Percentiles rank a stretch among this genome's conserved stretches.
Conservation (phyloP, 2,113 vertebrate genomes). For the Sarotherodon lohbergeri region DNA sequence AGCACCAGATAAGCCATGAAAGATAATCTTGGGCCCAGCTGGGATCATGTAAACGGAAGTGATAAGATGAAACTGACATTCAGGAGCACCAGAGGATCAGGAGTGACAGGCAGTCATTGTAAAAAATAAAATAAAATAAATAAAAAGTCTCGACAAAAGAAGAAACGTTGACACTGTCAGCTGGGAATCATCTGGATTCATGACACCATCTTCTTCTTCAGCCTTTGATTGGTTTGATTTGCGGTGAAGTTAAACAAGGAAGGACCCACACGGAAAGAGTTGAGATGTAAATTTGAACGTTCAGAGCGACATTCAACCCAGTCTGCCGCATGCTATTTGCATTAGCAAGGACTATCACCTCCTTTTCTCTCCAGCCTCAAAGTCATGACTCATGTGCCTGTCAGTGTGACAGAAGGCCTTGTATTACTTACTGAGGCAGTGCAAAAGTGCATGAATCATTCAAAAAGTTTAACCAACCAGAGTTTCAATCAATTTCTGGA, state of each 20-base stretch:
- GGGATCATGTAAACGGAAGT: background rate
- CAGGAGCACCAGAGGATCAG: background rate
- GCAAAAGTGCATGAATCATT: background rate
- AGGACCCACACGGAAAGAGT: background rate
- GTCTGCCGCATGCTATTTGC: background rate
- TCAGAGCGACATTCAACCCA: background rate
- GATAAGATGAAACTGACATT: slow-evolving; percentile 2
- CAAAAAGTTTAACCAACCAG: background rate
- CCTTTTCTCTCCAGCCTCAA: background rate
- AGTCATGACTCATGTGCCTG: background rate
- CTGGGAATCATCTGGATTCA: background rate
- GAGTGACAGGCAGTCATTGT: background rate
- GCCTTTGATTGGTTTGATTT: background rate
- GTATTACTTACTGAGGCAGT: background rate
- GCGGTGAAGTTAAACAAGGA: background rate
- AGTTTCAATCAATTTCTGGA: background rate
- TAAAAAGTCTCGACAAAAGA: background rate
- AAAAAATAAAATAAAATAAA: background rate
- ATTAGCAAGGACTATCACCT: background rate
- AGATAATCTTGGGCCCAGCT: background rate
- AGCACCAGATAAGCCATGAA: background rate
- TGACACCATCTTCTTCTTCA: background rate
- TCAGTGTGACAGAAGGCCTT: background rate
- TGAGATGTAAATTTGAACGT: background rate
- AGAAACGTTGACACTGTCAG: background rate